phyloP scores from a whole-genome alignment of 2,113 vertebrate genomes.

The Pygoscelis antarcticus region DNA sequence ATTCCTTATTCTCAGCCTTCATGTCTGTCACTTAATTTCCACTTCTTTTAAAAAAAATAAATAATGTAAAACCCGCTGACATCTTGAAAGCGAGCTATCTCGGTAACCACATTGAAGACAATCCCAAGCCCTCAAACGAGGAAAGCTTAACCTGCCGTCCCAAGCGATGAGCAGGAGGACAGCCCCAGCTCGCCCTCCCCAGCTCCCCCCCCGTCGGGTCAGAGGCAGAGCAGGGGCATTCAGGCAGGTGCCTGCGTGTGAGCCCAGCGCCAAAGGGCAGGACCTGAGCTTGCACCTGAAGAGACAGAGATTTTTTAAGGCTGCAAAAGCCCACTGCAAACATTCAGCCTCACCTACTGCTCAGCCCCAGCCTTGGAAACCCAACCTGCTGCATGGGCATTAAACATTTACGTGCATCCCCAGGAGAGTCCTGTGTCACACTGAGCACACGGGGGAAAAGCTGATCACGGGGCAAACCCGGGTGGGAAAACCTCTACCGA shows the following conservation, averaged over 20 bases:
- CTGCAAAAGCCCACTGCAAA: neutral
- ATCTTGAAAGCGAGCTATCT: neutral
- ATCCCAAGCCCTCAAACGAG: neutral
- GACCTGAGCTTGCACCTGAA: neutral
- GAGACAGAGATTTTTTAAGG: neutral
- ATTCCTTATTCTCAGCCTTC: neutral
- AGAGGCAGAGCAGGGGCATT: neutral
- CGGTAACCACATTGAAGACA: neutral
- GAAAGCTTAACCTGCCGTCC: neutral
- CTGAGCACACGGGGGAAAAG: too few species aligned
- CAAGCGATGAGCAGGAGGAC: neutral
- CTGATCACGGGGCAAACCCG: fast-evolving
- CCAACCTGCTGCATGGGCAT: fast-evolving
- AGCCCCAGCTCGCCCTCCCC: neutral
- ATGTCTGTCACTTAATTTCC: neutral
- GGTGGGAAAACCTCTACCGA: neutral
- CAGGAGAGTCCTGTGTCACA: neutral
- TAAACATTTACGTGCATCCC: neutral
- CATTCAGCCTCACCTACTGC: neutral
- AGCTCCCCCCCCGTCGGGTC: fast-evolving
- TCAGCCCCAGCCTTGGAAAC: neutral
- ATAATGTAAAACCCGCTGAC: neutral
- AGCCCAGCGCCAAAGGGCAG: neutral
- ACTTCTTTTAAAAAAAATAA: neutral
- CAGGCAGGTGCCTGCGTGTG: fast-evolving